Base-by-base conservation (phyloP, 2,888 invertebrate genomes). In the Epinotia demarniana region DNA sequence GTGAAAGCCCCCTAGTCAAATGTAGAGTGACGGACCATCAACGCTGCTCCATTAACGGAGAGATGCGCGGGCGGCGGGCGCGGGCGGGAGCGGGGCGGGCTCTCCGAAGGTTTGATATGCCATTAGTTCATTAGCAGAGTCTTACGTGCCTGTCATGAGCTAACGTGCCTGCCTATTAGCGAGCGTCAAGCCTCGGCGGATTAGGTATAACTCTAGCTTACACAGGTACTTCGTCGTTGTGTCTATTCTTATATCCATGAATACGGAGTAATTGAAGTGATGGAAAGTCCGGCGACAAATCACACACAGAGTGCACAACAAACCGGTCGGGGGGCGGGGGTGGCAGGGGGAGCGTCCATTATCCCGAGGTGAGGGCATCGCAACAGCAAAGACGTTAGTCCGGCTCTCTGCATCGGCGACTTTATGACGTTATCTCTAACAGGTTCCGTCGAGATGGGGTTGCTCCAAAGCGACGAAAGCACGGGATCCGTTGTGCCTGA, bases 351-450 rank as follows among this genome's bases (percentile, higher is more conserved):
- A 81, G 86, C 82, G 89, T 92, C 91, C 92, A 92, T 92, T 92
- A 93, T 91, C 88, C 86, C 86, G 87, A 88, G 88, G 91, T 89
- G 89, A 89, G 89, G 89, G 87, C 88, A 87, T 84, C 87, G 85
- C 89, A 89, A 87, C 90, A 90, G 90, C 92, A 90, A 92, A 92
- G 92, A 92, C 90, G 91, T 90, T 92, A 91, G 91, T 91, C 92
- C 91, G 90, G 90, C 90, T 89, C 90, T 90, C 86, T 87, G 91
- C 91, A 87, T 90, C 90, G 90, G 89, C 87, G 92, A 92, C 90
- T 93, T 93, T 93, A 93, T 92, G 92, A 93, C 93, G 92, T 93
- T 93, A 93, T 93, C 93, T 90, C 92, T 93, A 93, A 93, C 93
- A 92, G 92, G 92, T 90, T 91, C 87, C 86, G 89, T 89, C 91